Percentiles rank a stretch among this genome's conserved stretches.
These are phyloP conservation scores for Anguilla pacifica DNA, from an alignment of 2,797 vertebrate species.

Conservation along the genomic window DNA sequence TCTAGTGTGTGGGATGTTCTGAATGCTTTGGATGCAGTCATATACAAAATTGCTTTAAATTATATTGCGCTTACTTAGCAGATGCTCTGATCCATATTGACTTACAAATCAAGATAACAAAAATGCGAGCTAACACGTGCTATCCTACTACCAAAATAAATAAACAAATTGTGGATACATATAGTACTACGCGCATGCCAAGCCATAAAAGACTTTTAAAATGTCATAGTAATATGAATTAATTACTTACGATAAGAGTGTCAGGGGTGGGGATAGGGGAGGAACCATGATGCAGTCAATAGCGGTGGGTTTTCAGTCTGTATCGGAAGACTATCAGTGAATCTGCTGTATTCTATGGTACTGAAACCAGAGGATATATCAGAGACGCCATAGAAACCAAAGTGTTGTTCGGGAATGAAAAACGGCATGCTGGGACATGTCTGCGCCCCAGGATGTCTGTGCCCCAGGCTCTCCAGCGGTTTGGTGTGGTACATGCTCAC, in stretches of 20 bases:
- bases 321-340: too few relatives aligned
- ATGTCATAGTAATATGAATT: not conserved
- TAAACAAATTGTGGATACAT: not conserved
- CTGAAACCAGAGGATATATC: not conserved
- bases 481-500: not conserved
- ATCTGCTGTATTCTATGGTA: not conserved
- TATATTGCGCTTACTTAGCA: not conserved
- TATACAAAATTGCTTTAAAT: not conserved
- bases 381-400: not conserved
- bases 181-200: not conserved
- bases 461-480: not conserved
- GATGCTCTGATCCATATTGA: not conserved
- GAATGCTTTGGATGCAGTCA: not conserved
- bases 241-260: not conserved
- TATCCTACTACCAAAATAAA: not conserved
- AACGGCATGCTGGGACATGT: not conserved
- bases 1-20: too few relatives aligned
- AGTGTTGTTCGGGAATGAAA: not conserved
- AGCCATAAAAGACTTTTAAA: not conserved
- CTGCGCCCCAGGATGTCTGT: not conserved
- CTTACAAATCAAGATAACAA: not conserved
- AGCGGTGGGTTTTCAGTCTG: too few relatives aligned
- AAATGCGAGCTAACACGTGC: not conserved
- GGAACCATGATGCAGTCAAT: not conserved
- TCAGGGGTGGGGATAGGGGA: not conserved